Conservation (phyloP, 2,113 vertebrate species). For the Gambusia holbrooki region DNA sequence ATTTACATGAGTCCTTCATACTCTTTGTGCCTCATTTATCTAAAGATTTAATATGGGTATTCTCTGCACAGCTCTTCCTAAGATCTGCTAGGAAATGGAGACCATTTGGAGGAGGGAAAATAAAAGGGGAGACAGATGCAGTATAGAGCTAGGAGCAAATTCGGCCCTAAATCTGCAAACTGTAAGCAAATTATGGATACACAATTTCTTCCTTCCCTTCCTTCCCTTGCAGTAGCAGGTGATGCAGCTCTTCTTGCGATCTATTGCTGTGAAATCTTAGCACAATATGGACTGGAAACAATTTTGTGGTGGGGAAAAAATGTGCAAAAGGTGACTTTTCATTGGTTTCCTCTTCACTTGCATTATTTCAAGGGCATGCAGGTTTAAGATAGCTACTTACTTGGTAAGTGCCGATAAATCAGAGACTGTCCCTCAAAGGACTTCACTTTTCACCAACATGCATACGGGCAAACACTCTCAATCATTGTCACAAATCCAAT, state of each 20-base stretch:
- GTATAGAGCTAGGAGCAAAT: slow-evolving; percentile 55
- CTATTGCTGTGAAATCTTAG: neutral
- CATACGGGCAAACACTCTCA: slow-evolving; percentile 53
- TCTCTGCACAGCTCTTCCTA: slow-evolving; percentile 48
- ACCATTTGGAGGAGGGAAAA: slow-evolving; percentile 1
- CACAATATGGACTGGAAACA: neutral
- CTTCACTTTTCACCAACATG: slow-evolving; percentile 41
- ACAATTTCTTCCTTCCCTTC: slow-evolving; percentile 34
- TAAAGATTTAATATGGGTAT: slow-evolving; percentile 62
- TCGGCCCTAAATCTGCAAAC: slow-evolving; percentile 56
- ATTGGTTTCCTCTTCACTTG: neutral
- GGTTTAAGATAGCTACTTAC: slow-evolving; percentile 28
- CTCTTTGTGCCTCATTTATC: slow-evolving; percentile 57
- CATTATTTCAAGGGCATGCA: slow-evolving; percentile 43
- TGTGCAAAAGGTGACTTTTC: slow-evolving; percentile 5
- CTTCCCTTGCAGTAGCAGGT: slow-evolving; percentile 46
- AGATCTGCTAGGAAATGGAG: slow-evolving; percentile 27
- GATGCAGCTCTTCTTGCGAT: slow-evolving; percentile 44
- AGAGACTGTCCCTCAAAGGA: slow-evolving; percentile 36
- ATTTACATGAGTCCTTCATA: slow-evolving; percentile 65
- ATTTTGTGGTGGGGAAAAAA: neutral
- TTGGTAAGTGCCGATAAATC: slow-evolving; percentile 41
- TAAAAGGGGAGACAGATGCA: slow-evolving; percentile 48
- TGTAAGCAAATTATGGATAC: slow-evolving; percentile 61
- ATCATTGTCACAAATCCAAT: slow-evolving; percentile 60